Evolutionary conservation across 2,797 vertebrate genomes (phyloP), one percentile per base, ranked within the genome.

Genomic region (Apodemus agrarius): DNA sequence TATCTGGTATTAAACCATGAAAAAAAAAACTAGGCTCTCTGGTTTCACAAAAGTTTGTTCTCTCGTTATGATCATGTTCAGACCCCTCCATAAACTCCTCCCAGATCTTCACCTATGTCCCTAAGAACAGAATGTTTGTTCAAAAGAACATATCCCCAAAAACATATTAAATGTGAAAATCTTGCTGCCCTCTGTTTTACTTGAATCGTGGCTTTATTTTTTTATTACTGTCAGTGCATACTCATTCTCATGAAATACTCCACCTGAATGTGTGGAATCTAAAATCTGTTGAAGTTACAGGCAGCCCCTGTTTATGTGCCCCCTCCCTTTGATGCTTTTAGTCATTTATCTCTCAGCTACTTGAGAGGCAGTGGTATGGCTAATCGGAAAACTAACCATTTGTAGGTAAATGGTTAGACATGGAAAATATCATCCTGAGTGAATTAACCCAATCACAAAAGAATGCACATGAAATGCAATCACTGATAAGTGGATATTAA

Each of bases 351-450:
- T 82, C 75, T 92, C 31, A 34, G 61, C 13, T 85, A 74, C 31
- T 63, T 22, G 12, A 84, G 29, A 29, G 94, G 75, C 83, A 91
- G 57, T 78, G 34, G 26, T 90, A 59, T 3, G 79, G 37, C 43
- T 94, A 84, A 80, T 63, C 92, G 65, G 16, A 26, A 93, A 67
- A 24, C n/a, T 19, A 67, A 49, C 14, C 80, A 78, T 81, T 93
- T 95, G n/a, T n/a, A n/a, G n/a, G n/a, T n/a, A n/a, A n/a, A n/a
- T n/a, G n/a, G n/a, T n/a, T n/a, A n/a, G n/a, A n/a, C n/a, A n/a
- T n/a, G n/a, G n/a, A n/a, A n/a, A n/a, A n/a, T n/a, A n/a, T n/a
- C n/a, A n/a, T n/a, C n/a, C n/a, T n/a, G n/a, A n/a, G n/a, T n/a
- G n/a, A n/a, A n/a, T n/a, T n/a, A n/a, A n/a, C n/a, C n/a, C n/a